Conservation (phyloP, 2,888 invertebrate genomes). For the Synanthedon tipuliformis region DNA sequence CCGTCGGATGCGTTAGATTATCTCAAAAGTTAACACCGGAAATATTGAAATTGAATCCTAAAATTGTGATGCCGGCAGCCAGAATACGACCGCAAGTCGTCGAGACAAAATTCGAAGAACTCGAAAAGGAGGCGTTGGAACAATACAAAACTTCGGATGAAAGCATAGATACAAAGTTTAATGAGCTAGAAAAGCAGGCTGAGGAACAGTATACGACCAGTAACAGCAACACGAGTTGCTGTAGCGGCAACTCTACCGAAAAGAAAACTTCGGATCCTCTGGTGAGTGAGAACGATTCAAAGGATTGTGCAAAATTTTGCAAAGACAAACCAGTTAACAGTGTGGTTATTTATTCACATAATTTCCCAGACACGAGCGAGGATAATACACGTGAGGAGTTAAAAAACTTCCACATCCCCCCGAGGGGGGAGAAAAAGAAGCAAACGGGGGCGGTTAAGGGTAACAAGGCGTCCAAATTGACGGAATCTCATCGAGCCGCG, state of each 20-base stretch:
- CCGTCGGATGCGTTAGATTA: constrained; percentile 39
- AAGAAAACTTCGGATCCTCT: constrained; percentile 26
- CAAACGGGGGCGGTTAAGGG: constrained; percentile 37
- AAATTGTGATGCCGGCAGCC: constrained; percentile 41
- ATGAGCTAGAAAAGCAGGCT: constrained; percentile 75
- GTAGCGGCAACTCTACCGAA: constrained; percentile 50
- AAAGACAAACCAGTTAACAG: constrained; percentile 54
- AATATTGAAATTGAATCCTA: constrained; percentile 50
- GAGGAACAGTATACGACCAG: constrained; percentile 74
- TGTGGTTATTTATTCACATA: constrained; percentile 59
- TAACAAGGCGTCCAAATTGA: constrained; percentile 30
- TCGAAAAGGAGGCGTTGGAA: constrained; percentile 72
- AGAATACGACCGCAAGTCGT: constrained; percentile 40
- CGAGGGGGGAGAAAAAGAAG: constrained; percentile 67
- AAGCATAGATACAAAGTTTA: constrained; percentile 70
- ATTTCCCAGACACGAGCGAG: constrained; percentile 54
- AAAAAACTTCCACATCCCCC: constrained; percentile 69
- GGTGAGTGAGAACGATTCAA: constrained; percentile 20
- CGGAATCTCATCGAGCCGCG: constrained; percentile 43
- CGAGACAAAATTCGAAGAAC: constrained; percentile 62
- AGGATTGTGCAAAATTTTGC: constrained; percentile 46
- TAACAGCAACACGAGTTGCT: constrained; percentile 61
- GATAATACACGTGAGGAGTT: constrained; percentile 56
- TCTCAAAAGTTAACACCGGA: constrained; percentile 52
- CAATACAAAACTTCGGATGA: constrained; percentile 71